A percentile compares a stretch with the other conserved stretches of the same genome.
phyloP scores from a whole-genome alignment of 2,888 invertebrate species.

The Boloria euphrosyne region DNA sequence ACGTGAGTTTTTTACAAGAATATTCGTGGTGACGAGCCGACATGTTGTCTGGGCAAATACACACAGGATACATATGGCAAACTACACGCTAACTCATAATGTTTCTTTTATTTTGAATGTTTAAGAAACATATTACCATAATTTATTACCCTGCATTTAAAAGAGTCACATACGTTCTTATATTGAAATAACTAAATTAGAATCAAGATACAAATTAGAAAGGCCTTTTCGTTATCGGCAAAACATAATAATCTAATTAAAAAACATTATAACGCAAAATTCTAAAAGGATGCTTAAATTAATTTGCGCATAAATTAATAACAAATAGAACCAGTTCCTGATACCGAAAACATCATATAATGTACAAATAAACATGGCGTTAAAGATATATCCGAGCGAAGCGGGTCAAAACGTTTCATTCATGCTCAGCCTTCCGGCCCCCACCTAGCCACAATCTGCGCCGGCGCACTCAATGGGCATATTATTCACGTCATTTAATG shows the following conservation, averaged over 20 bases:
- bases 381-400: slow-evolving; percentile 33
- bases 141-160: background rate
- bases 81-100: slow-evolving; percentile 21
- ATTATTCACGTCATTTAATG: slow-evolving; percentile 53
- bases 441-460: slow-evolving; percentile 37
- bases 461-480: slow-evolving; percentile 46
- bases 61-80: slow-evolving; percentile 25
- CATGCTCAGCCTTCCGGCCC: slow-evolving; percentile 46
- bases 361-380: slow-evolving; percentile 25
- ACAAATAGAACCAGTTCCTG: slow-evolving; percentile 21
- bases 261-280: slow-evolving; percentile 1
- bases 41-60: slow-evolving; percentile 40
- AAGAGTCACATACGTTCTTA: background rate
- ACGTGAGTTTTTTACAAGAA: slow-evolving; percentile 35
- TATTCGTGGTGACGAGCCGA: slow-evolving; percentile 25
- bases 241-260: background rate
- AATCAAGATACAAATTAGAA: too few species aligned
- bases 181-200: too few species aligned
- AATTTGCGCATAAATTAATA: slow-evolving; percentile 25
- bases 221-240: too few species aligned
- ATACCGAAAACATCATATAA: slow-evolving; percentile 18
- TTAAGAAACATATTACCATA: background rate
- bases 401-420: slow-evolving; percentile 46
- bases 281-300: slow-evolving; percentile 12
- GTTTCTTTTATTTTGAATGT: slow-evolving; percentile 12